Evolutionary conservation across 2,888 invertebrate species (phyloP).

Genomic region (Caenorhabditis sp.): DNA sequence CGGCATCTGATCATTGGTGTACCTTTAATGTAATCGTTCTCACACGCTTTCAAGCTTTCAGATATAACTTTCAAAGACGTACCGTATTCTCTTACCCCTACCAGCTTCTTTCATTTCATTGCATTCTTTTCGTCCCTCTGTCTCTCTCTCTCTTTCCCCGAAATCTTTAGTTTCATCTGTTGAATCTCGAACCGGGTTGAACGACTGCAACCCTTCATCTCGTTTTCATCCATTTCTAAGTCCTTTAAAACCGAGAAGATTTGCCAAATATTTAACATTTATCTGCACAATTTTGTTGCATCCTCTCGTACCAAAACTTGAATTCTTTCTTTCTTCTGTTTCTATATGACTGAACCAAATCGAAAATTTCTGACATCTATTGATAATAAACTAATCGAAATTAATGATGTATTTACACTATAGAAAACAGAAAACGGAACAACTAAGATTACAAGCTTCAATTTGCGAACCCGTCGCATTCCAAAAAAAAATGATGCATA

Average conservation of each 20-base stretch:
- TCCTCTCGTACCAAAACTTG: not conserved
- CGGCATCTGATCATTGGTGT: not conserved
- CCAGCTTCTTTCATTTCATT: conserved; percentile 54
- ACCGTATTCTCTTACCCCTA: conserved; percentile 24
- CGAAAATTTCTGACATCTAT: not conserved
- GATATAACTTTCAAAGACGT: conserved; percentile 15
- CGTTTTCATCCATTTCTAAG: conserved; percentile 25
- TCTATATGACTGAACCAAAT: not conserved
- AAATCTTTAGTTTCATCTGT: conserved; percentile 32
- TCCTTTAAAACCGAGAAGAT: not conserved
- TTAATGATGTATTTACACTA: conserved; percentile 44
- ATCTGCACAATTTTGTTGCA: not conserved
- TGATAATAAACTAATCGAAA: not conserved
- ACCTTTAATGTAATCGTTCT: conserved; percentile 51
- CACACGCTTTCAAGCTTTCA: conserved; percentile 49
- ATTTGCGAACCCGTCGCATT: conserved; percentile 47
- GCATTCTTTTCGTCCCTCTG: conserved; percentile 18
- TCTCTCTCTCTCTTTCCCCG: conserved; percentile 16
- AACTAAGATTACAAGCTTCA: conserved; percentile 46
- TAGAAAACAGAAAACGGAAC: not conserved
- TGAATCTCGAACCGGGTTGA: conserved; percentile 58
- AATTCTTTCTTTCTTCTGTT: not conserved
- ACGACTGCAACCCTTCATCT: conserved; percentile 14
- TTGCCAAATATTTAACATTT: too few relatives aligned
- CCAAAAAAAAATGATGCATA: conserved; percentile 46